Evolutionary conservation across 1,140 invertebrate genomes (phyloP), one percentile per base, ranked within the genome.

Genomic region (Aphelenchoides fujianensis): DNA sequence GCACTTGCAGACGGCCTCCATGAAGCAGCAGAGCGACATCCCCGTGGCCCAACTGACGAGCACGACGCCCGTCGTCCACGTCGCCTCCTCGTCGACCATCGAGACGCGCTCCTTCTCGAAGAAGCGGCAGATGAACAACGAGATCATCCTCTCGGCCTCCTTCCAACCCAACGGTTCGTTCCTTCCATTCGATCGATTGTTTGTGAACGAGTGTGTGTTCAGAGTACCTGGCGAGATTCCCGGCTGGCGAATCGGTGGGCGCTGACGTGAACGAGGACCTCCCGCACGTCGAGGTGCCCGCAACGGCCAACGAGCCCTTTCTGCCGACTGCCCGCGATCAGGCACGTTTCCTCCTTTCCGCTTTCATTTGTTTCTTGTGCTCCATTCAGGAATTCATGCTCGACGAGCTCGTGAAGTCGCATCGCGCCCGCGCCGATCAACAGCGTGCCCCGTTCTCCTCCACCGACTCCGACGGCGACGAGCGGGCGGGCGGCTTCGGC

Each of bases 61-160:
- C 32, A 12, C 16, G 16, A 48, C 63, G n/a, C 63, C 63, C 37
- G 53, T 66, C 16, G 36, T 66, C 12, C 63, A 66, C 36, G 63
- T 66, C 53, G 36, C 63, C 2, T n/a, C 32, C 3, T 66, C 63
- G 31, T 36, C 63, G 12, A 48, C 63, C 31, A 66, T 66, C 31
- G 32, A 66, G 53, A 34, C 34, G 0, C 16, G 32, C 27, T 35
- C 63, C 31, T 36, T 32, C 31, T n/a, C 32, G 32, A 66, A 37
- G 31, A 66, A 12, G 1, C 63, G 63, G 37, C 27, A 12, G 12
- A 12, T 36, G 2, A 34, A 37, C 36, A 34, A 34, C 32, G 63
- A 37, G 12, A 37, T 66, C 53, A 66, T 66, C n/a, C 63, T 66
- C 0, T 66, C 63, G 32, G 63, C 63, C 31, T 66, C 63, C 28